These are phyloP conservation scores for Eupeodes corollae DNA, from an alignment of 1,140 invertebrate genomes.

Conservation along the genomic window DNA sequence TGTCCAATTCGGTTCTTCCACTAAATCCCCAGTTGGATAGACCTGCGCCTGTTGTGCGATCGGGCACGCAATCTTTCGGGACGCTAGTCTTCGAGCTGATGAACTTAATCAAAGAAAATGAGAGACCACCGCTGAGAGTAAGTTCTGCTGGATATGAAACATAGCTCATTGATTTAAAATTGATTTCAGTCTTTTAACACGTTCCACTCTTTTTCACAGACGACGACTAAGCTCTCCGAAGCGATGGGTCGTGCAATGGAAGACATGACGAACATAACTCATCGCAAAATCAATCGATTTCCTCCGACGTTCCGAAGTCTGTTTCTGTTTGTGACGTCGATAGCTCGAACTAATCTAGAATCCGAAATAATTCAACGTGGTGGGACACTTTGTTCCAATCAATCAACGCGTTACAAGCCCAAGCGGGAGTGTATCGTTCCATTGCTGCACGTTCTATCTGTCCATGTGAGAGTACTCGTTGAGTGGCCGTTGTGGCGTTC, in stretches of 20 bases:
- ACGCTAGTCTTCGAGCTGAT: slow-evolving; percentile 48
- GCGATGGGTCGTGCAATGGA: slow-evolving; percentile 86
- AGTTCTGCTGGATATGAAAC: slow-evolving; percentile 1
- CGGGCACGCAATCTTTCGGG: slow-evolving; percentile 43
- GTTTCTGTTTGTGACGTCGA: slow-evolving; percentile 80
- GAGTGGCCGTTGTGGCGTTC: slow-evolving; percentile 53
- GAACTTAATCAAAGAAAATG: slow-evolving; percentile 55
- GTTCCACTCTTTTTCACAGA: slow-evolving; percentile 30
- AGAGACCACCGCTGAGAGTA: slow-evolving; percentile 47
- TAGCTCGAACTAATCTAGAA: slow-evolving; percentile 86
- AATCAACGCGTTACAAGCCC: slow-evolving; percentile 52
- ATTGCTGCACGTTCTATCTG: slow-evolving; percentile 73
- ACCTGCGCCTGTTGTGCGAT: slow-evolving; percentile 50
- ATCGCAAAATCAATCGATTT: slow-evolving; percentile 30
- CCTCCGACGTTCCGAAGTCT: slow-evolving; percentile 61
- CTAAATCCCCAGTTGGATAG: slow-evolving; percentile 69
- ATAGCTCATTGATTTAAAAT: background rate
- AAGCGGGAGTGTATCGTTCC: slow-evolving; percentile 85
- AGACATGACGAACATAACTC: slow-evolving; percentile 71
- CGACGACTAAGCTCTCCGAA: slow-evolving; percentile 54
- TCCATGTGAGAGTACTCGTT: slow-evolving; percentile 64
- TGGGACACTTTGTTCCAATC: slow-evolving; percentile 53
- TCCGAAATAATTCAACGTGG: slow-evolving; percentile 79
- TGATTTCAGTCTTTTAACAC: background rate
- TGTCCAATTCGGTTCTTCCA: slow-evolving; percentile 86